Percentiles rank a stretch among this genome's conserved stretches.
Conservation (phyloP, 2,888 invertebrate genomes). For the Liopterus haemorrhoidalis region DNA sequence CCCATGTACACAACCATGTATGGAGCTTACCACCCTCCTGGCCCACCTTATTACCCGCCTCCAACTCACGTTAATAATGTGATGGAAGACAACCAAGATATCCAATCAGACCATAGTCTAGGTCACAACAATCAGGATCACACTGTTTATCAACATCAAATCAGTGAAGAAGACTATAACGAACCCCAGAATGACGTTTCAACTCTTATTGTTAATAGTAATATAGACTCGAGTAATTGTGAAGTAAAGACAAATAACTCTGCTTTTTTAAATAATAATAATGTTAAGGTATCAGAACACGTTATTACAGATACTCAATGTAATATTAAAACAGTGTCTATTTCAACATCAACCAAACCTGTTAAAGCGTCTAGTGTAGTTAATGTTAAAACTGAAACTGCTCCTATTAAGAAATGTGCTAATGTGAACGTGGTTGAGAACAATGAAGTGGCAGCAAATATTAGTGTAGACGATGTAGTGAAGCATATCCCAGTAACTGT, state of each 20-base stretch:
- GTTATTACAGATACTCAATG: conserved; percentile 8
- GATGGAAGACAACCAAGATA: conserved; percentile 14
- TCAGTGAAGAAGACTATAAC: conserved; percentile 13
- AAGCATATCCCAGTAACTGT: conserved; percentile 28
- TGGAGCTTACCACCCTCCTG: conserved; percentile 11
- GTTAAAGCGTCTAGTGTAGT: conserved; percentile 8
- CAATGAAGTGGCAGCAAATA: conserved; percentile 5
- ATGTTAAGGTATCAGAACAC: conserved; percentile 14
- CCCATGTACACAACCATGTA: conserved; percentile 46
- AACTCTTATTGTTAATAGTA: conserved; percentile 24
- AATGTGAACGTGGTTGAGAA: conserved; percentile 10
- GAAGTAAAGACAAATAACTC: conserved; percentile 3
- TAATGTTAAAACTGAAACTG: conserved; percentile 13
- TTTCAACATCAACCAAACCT: not conserved
- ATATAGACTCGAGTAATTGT: conserved; percentile 17
- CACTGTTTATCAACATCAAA: conserved; percentile 11
- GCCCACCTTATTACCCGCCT: conserved; percentile 15
- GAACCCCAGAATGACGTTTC: conserved; percentile 10
- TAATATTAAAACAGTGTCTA: conserved; percentile 5
- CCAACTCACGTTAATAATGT: conserved; percentile 14
- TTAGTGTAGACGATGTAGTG: not conserved
- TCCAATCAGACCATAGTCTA: too few species aligned
- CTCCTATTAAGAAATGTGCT: conserved; percentile 4
- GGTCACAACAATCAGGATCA: too few species aligned
- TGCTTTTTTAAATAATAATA: conserved; percentile 10